A percentile compares a stretch with the other conserved stretches of the same genome.
Evolutionary conservation across 2,888 invertebrate genomes (phyloP).

Genomic region (Auanema freiburgensis): DNA sequence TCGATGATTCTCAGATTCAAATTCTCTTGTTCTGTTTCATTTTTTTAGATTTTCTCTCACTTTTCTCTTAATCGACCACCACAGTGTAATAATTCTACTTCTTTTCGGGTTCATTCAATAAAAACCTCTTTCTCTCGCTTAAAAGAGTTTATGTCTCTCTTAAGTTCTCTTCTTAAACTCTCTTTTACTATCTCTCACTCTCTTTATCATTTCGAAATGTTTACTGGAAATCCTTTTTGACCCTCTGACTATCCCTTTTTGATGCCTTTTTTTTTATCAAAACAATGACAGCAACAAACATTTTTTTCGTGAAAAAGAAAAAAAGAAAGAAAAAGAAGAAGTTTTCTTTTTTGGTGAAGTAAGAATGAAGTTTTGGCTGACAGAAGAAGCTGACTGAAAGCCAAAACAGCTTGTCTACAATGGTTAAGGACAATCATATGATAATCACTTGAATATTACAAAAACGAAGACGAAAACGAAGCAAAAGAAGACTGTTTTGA

Average conservation of each 20-base stretch:
- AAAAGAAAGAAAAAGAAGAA: background rate
- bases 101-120: background rate
- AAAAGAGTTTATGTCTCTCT: too few species aligned
- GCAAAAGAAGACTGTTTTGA: background rate
- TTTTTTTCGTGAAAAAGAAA: background rate
- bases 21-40: conserved; percentile 9
- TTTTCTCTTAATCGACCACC: too few species aligned
- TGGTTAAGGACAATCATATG: too few species aligned
- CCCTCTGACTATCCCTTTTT: conserved; percentile 1
- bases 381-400: conserved; percentile 10
- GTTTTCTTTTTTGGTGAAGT: background rate
- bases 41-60: too few species aligned
- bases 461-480: too few species aligned
- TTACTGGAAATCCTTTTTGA: conserved; percentile 23
- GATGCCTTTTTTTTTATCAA: too few species aligned
- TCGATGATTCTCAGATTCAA: conserved; percentile 6
- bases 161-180: conserved; percentile 4
- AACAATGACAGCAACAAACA: too few species aligned
- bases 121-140: conserved; percentile 3
- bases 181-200: background rate
- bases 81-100: too few species aligned
- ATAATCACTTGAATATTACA: conserved; percentile 4
- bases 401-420: background rate
- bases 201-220: conserved; percentile 4
- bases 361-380: background rate